Base-by-base conservation (phyloP, 2,888 invertebrate species). In the Hyppa rectilinea region DNA sequence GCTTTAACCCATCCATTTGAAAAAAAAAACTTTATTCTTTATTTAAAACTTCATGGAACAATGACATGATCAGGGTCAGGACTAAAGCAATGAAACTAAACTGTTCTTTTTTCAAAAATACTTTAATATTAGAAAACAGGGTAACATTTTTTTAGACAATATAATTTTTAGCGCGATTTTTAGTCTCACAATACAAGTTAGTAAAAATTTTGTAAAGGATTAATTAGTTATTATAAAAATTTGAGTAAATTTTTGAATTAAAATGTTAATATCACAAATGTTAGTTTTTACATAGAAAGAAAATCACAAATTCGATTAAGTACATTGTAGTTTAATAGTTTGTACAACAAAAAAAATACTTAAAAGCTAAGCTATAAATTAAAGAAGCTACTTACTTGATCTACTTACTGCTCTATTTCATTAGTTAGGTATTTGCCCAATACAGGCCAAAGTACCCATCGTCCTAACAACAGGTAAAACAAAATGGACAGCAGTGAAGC, bases 41-140 rank as follows among this genome's bases (percentile, higher is more conserved):
- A 61, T 68, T 67, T 47, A 59, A 62, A 63, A 73, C 55, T 64
- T 65, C 12, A 71, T 83, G 82, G 84, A 80, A 73, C 69, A 78
- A 83, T 75, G 71, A 29, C 38, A 80, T 74, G 67, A 67, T 71
- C 56, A 85, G 84, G 93, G 90, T 77, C 82, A 89, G 94, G 94
- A 93, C 92, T 93, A 95, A 95, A 95, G 95, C 95, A 95, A 95
- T 95, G 95, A 95, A 95, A 95, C 95, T 82, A 93, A 83, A 71
- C 82, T 56, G 73, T 82, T 83, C 77, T 71, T 77, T 87, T 92
- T 90, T 82, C 53, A 85, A 88, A 90, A 87, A 89, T 79, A 85
- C 64, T 93, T 93, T 93, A 93, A 92, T 92, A 79, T 85, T 84
- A 86, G 75, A 83, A 88, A 89, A 89, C 83, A 88, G 68, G 78